Base-by-base conservation (phyloP, 2,888 invertebrate species). In the Brenthis daphne region DNA sequence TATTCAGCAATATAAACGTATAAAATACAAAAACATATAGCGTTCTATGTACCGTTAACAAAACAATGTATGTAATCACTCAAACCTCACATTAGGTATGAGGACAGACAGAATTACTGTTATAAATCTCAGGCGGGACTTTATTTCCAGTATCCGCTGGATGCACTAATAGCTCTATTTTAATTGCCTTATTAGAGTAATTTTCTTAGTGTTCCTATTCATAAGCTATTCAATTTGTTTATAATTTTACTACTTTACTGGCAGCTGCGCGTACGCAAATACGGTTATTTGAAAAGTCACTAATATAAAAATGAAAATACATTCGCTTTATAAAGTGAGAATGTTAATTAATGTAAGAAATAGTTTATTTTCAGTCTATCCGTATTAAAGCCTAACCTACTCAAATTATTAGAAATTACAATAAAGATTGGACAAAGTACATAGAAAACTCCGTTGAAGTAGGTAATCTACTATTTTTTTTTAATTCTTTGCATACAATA, bases 141-240 rank as follows among this genome's bases (percentile, higher is more conserved):
- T 79, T 79, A 80, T 78, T 78, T 80, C 77, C 78, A 76, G 75
- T 81, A 81, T 81, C 81, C 84, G 81, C 79, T 83, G 79, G 77
- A 80, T 79, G 79, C 75, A 76, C 80, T 84, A 80, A 83, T 82
- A 77, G 75, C 69, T 72, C 67, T 69, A 69, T 69, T 71, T 77
- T 84, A 83, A 85, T 85, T 80, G 78, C 60, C 80, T 80, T 77
- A 83, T 85, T 83, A 83, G 76, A 65, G 73, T 82, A 81, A 85
- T 84, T 82, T 80, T 76, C 74, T 75, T 73, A 77, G 75, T 72
- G 71, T 77, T 77, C 76, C 73, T 75, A 73, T 74, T 71, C 72
- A 74, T 63, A 69, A 56, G 68, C 60, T 67, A 57, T 57, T 54
- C 37, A 33, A 57, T 67, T 61, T 65, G 57, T 20, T 53, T 61